Base-by-base conservation (phyloP, 1,140 invertebrate species). In the Idris sp. region DNA sequence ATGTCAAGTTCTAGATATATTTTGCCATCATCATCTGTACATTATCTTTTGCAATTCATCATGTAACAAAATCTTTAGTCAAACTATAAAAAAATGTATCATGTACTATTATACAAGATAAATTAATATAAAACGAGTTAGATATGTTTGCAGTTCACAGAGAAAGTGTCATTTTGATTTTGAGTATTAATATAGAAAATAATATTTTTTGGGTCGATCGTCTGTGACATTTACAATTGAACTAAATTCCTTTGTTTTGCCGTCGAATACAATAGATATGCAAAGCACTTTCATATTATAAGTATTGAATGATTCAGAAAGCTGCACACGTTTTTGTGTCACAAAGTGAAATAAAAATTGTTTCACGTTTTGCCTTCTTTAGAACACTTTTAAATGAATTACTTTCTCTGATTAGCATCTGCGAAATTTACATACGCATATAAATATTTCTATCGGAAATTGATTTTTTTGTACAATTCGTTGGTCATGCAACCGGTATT, bases 291-390 rank as follows among this genome's bases (percentile, higher is more conserved):
- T 62, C 68, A 10, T 48, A 9, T 62, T 58, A 10, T 48, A 9
- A 19, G 41, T 64, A 64, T 73, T 64, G 59, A 62, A 44, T 40
- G 28, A 62, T 48, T 68, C 68, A 46, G 49, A 74, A 74, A 61
- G 62, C 41, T 35, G 36, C 40, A 36, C 68, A 73, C 68, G 68
- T 73, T 73, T 64, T 64, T 38, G 35, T 64, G 53, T 49, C 68
- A 72, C n/a, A 31, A 18, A 33, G 49, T 62, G 56, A 62, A 68
- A 61, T 31, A 68, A 68, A 74, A 62, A 56, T 62, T 49, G 49
- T 22, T 58, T 62, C 28, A 62, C 62, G 72, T 62, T 65, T 56
- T 53, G 51, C 54, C 46, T 40, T 31, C 56, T 10, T 16, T 18
- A 16, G 10, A 18, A 40, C 8, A 51, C 25, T 44, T 31, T 25